phyloP scores from a whole-genome alignment of 2,888 invertebrate species.

The Acrobeloides nanus region DNA sequence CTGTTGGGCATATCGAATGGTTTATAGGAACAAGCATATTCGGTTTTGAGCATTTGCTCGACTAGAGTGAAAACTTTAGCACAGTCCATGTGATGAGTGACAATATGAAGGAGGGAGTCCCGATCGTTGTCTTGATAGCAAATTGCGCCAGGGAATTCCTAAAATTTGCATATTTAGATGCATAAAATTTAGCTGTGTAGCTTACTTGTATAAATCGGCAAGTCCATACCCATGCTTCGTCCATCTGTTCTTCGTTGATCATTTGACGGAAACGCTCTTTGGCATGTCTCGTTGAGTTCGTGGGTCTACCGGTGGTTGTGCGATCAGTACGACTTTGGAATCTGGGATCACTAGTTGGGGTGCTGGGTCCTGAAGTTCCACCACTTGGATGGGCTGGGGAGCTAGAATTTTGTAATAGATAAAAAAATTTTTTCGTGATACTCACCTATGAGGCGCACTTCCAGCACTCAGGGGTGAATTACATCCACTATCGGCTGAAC shows the following conservation, averaged over 20 bases:
- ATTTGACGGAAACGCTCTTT: constrained; percentile 39
- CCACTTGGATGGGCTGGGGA: constrained; percentile 42
- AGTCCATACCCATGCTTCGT: constrained; percentile 51
- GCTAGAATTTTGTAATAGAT: neutral
- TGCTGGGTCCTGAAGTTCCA: constrained; percentile 26
- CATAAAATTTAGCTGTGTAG: neutral
- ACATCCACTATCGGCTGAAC: constrained; percentile 21
- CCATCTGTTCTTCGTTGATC: constrained; percentile 41
- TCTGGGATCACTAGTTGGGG: constrained; percentile 23
- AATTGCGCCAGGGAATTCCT: constrained; percentile 28
- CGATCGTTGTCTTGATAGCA: constrained; percentile 46
- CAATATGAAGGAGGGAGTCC: constrained; percentile 53
- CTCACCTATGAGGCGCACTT: constrained; percentile 34
- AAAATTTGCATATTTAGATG: constrained; percentile 1
- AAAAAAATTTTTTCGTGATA: constrained; percentile 1
- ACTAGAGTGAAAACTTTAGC: constrained; percentile 51
- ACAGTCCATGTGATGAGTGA: constrained; percentile 40
- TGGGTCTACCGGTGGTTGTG: constrained; percentile 4
- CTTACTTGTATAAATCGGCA: constrained; percentile 38
- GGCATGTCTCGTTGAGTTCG: constrained; percentile 24
- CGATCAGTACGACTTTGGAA: constrained; percentile 1
- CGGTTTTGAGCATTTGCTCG: constrained; percentile 49
- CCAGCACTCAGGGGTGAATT: constrained; percentile 47
- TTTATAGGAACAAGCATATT: constrained; percentile 20
- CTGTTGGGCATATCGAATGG: constrained; percentile 49